Conservation (phyloP, 2,888 invertebrate species). For the Vannuccia rotundouncinata region DNA sequence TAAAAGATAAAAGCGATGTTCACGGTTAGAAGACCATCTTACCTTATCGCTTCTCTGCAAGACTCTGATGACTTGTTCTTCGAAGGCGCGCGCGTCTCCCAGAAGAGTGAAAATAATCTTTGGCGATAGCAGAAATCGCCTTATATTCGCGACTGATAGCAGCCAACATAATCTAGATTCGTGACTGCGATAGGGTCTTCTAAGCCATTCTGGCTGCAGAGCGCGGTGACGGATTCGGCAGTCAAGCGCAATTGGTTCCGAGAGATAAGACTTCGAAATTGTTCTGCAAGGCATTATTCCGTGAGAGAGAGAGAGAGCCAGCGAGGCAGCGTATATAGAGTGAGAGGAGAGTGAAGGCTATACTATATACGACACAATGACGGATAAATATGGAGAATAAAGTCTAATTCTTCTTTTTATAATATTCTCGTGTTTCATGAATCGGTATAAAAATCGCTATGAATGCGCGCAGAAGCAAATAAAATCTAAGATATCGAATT, state of each 20-base stretch:
- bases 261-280: conserved; percentile 15
- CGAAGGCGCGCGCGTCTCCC: neutral
- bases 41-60: neutral
- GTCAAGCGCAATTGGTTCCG: conserved; percentile 10
- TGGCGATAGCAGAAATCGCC: conserved; percentile 4
- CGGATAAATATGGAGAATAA: no score
- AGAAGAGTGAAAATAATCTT: conserved; percentile 5
- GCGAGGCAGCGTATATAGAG: no score
- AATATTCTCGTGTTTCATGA: no score
- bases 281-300: conserved; percentile 1
- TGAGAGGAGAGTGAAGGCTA: no score
- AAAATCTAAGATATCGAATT: no score
- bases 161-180: neutral
- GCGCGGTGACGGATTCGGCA: neutral
- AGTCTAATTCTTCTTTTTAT: no score
- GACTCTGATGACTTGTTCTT: neutral
- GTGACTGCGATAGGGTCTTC: neutral
- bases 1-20: no score
- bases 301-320: no score
- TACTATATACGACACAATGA: no score
- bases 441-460: no score
- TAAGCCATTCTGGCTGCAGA: neutral
- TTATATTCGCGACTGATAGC: conserved; percentile 15
- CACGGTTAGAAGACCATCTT: neutral
- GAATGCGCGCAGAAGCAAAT: no score